These are phyloP conservation scores for Mirounga angustirostris DNA, from an alignment of 2,113 vertebrate genomes.

Conservation along the genomic window DNA sequence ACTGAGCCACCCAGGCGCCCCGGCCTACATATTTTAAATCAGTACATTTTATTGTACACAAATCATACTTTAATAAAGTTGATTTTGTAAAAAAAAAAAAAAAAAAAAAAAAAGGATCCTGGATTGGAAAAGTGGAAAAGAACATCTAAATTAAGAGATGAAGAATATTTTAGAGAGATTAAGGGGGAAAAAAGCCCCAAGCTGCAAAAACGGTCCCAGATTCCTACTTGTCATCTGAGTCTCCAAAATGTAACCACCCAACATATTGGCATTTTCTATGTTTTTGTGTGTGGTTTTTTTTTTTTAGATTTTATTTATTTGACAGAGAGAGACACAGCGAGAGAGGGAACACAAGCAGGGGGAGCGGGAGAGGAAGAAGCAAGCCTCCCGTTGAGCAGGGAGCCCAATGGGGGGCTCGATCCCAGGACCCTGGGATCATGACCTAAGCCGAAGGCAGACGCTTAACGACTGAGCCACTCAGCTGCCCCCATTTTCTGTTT, in stretches of 20 bases:
- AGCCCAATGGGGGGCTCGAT: too few relatives aligned
- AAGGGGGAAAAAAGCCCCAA: neutral
- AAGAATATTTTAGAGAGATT: neutral
- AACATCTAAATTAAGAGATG: neutral
- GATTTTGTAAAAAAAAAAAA: neutral
- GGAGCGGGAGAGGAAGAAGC: too few relatives aligned
- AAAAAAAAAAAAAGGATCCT: neutral
- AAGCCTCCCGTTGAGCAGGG: too few relatives aligned
- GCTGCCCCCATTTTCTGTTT: neutral
- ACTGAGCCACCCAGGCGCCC: too few relatives aligned
- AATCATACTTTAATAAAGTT: constrained; percentile 6
- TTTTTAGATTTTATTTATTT: too few relatives aligned
- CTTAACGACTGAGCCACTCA: too few relatives aligned
- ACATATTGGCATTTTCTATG: neutral
- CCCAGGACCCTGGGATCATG: too few relatives aligned
- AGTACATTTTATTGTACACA: neutral
- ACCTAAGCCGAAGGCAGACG: too few relatives aligned
- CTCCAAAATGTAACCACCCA: neutral
- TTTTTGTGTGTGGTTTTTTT: too few relatives aligned
- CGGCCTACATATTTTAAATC: neutral
- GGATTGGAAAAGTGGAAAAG: neutral
- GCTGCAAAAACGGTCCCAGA: neutral
- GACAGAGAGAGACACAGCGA: too few relatives aligned
- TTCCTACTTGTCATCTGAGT: neutral
- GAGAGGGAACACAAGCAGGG: too few relatives aligned